phyloP scores from a whole-genome alignment of 1,140 invertebrate species.

The Chironomus striatipennis region DNA sequence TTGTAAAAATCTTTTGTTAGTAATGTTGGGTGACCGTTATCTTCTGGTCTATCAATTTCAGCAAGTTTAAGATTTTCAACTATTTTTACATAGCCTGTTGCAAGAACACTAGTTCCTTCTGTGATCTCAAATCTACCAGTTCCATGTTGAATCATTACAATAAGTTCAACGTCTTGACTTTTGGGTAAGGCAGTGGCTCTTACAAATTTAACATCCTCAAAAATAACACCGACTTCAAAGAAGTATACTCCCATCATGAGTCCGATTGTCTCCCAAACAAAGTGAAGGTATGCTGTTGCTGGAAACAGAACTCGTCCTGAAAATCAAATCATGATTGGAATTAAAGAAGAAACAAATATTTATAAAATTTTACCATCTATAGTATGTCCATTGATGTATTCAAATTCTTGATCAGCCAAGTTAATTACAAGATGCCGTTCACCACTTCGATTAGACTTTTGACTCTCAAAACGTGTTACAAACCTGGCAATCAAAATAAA shows the following conservation, averaged over 20 bases:
- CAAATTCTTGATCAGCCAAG: conserved; percentile 57
- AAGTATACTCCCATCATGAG: conserved; percentile 61
- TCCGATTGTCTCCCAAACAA: conserved; percentile 84
- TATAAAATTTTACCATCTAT: conserved; percentile 57
- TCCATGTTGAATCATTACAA: conserved; percentile 72
- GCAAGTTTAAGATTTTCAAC: conserved; percentile 42
- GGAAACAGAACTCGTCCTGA: conserved; percentile 74
- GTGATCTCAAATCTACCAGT: conserved; percentile 79
- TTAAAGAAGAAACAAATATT: neutral
- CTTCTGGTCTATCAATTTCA: conserved; percentile 40
- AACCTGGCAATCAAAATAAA: conserved; percentile 41
- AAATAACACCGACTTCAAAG: conserved; percentile 69
- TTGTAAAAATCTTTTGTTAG: conserved; percentile 79
- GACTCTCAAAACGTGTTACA: conserved; percentile 39
- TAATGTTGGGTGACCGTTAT: conserved; percentile 42
- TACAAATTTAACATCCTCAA: conserved; percentile 77
- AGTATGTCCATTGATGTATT: conserved; percentile 73
- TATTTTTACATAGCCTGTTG: conserved; percentile 59
- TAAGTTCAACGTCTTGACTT: conserved; percentile 60
- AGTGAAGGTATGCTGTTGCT: conserved; percentile 74
- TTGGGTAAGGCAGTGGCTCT: conserved; percentile 72
- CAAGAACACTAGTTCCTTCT: conserved; percentile 67
- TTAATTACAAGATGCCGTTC: conserved; percentile 53
- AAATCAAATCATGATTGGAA: conserved; percentile 24
- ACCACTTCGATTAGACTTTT: conserved; percentile 41